These are phyloP conservation scores for Galemys pyrenaicus DNA, from an alignment of 2,113 vertebrate species.

Conservation along the genomic window DNA sequence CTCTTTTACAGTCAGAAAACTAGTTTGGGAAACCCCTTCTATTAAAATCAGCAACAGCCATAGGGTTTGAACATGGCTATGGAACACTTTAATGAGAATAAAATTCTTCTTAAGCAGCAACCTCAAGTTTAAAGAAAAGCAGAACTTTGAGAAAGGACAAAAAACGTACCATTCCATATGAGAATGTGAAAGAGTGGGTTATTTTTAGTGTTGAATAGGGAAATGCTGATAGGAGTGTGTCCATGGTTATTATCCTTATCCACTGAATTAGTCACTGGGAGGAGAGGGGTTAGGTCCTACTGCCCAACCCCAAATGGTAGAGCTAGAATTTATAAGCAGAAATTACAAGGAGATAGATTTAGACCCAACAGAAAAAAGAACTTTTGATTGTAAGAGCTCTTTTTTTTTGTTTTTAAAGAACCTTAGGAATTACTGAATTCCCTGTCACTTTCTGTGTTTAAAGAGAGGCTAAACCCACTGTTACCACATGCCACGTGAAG, in stretches of 20 bases:
- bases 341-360: background rate
- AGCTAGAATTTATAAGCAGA: background rate
- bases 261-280: background rate
- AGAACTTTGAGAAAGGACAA: background rate
- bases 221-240: background rate
- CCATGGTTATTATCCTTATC: background rate
- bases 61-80: background rate
- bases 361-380: background rate
- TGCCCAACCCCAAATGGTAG: background rate
- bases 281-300: background rate
- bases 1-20: background rate
- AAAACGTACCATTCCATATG: background rate
- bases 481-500: background rate
- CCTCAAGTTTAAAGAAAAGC: conserved; percentile 27
- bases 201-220: background rate
- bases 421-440: background rate
- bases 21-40: background rate
- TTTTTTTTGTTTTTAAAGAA: background rate
- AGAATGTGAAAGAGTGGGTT: background rate
- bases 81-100: background rate
- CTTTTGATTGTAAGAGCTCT: background rate
- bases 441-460: background rate
- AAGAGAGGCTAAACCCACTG: background rate
- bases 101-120: background rate
- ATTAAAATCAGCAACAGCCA: background rate